These are phyloP conservation scores for Cassiopea andromeda DNA, from an alignment of 30 jellyfish, hydroid and myxozoan species.

Conservation along the genomic window DNA sequence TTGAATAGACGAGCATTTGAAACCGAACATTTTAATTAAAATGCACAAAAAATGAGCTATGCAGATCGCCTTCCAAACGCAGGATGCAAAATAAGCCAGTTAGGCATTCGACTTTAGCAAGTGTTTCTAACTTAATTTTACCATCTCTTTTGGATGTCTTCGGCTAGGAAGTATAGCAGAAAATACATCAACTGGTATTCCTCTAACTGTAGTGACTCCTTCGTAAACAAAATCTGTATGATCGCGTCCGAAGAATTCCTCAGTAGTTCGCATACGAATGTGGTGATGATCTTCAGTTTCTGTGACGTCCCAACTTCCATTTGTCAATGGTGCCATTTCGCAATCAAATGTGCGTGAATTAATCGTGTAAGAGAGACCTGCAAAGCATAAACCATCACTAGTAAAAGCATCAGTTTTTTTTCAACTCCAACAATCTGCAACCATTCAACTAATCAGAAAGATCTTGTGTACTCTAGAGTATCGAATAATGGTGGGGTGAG, in stretches of 20 bases:
- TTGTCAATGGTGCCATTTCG: slow-evolving; percentile 14
- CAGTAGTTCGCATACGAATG: slow-evolving; percentile 48
- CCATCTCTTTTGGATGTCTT: slow-evolving; percentile 13
- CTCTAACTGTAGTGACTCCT: slow-evolving; percentile 41
- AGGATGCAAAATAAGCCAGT: no score
- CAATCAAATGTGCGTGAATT: slow-evolving; percentile 29
- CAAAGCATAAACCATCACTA: neutral
- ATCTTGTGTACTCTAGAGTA: no score
- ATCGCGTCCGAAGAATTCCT: slow-evolving; percentile 29
- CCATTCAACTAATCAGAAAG: no score
- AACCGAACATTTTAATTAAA: no score
- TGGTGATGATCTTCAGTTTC: slow-evolving; percentile 59
- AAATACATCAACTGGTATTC: slow-evolving; percentile 32
- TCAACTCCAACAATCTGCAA: neutral
- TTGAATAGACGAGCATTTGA: no score
- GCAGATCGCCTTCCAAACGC: no score
- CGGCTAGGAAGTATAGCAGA: neutral
- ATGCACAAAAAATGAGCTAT: no score
- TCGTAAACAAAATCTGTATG: slow-evolving; percentile 5
- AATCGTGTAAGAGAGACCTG: slow-evolving; percentile 37
- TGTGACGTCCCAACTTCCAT: slow-evolving; percentile 38
- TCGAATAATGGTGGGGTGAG: no score
- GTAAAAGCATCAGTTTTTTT: neutral
- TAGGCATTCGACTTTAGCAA: no score
- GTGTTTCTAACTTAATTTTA: neutral